phyloP scores from a whole-genome alignment of 2,113 vertebrate species.

The Oryzias javanicus region DNA sequence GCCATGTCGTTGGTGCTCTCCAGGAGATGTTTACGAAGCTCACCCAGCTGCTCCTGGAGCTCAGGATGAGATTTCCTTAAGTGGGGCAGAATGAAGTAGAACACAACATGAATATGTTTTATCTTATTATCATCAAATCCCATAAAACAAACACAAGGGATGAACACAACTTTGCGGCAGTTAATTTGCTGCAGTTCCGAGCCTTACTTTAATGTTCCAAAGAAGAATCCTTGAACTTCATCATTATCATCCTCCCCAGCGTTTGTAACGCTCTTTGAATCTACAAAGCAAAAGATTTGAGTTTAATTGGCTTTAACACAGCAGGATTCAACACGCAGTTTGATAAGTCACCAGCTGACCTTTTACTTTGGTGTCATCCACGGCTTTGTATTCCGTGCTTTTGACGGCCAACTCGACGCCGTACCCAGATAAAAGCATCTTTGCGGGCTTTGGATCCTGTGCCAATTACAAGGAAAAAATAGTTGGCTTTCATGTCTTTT shows the following conservation, averaged over 20 bases:
- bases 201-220: slow-evolving; percentile 89
- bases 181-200: background rate
- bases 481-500: background rate
- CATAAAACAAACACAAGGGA: background rate
- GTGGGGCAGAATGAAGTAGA: slow-evolving; percentile 10
- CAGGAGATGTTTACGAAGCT: slow-evolving; percentile 88
- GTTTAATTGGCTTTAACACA: slow-evolving; percentile 18
- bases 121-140: background rate
- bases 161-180: background rate
- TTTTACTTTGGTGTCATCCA: slow-evolving; percentile 90
- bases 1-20: slow-evolving; percentile 87
- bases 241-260: slow-evolving; percentile 74
- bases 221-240: slow-evolving; percentile 93
- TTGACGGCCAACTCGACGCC: slow-evolving; percentile 97
- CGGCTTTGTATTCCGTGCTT: slow-evolving; percentile 94
- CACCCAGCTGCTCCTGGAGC: slow-evolving; percentile 80
- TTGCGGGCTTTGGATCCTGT: slow-evolving; percentile 82
- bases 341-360: slow-evolving; percentile 70
- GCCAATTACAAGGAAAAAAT: slow-evolving; percentile 9
- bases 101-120: background rate
- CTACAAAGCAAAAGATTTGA: slow-evolving; percentile 58
- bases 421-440: slow-evolving; percentile 92
- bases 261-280: slow-evolving; percentile 70
- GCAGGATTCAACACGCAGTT: background rate
- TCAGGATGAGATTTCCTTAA: slow-evolving; percentile 85